phyloP scores from a whole-genome alignment of 2,113 vertebrate species.

The Uropsilus gracilis region DNA sequence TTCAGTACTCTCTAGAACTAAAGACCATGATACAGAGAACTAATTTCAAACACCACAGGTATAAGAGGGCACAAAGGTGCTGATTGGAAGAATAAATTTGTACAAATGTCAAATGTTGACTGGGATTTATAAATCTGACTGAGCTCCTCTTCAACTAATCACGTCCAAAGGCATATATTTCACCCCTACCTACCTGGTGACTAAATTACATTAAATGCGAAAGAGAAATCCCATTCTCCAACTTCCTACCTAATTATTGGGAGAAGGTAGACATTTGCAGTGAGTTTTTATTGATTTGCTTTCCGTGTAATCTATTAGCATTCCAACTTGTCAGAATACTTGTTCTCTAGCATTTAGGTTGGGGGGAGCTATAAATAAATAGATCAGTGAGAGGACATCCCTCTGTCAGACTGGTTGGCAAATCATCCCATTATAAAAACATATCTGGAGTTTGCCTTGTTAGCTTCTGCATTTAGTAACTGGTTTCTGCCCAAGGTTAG shows the following conservation, averaged over 20 bases:
- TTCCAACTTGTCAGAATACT: constrained; percentile 69
- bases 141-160: neutral
- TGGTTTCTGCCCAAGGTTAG: constrained; percentile 15
- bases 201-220: constrained; percentile 21
- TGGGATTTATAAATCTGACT: constrained; percentile 35
- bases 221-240: neutral
- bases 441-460: constrained; percentile 53
- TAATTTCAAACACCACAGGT: constrained; percentile 49
- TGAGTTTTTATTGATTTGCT: constrained; percentile 36
- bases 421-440: constrained; percentile 62
- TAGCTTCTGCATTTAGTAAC: constrained; percentile 40
- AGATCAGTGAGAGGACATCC: constrained; percentile 60
- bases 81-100: constrained; percentile 72
- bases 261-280: constrained; percentile 40
- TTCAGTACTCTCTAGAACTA: neutral
- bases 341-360: constrained; percentile 66
- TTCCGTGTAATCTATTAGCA: constrained; percentile 54
- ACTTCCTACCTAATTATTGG: constrained; percentile 57
- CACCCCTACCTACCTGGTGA: neutral
- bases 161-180: constrained; percentile 29
- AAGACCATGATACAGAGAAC: neutral
- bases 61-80: constrained; percentile 63
- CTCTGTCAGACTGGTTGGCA: neutral
- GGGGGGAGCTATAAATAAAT: constrained; percentile 60
- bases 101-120: constrained; percentile 70